Base-by-base conservation (phyloP, 2,113 vertebrate genomes). In the Nansenia antarctica region DNA sequence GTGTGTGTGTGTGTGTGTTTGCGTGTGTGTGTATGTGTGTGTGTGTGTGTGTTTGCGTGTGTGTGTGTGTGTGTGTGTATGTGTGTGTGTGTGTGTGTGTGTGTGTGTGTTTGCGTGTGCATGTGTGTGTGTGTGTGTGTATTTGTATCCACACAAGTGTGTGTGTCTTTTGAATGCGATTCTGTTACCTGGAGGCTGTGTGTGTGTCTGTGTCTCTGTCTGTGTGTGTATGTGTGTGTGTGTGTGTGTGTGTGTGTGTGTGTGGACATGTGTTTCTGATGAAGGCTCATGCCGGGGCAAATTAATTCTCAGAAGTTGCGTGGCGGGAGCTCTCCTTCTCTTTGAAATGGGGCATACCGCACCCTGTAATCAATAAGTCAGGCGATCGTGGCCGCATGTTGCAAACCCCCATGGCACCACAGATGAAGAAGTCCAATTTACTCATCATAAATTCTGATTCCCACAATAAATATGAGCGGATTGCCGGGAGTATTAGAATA, bases 311-410 rank as follows among this genome's bases (percentile, higher is more conserved):
- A 90, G 90, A 93, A 92, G 91, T 92, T 91, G 88, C 89, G 69
- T 88, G 88, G 89, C 79, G 78, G 91, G 88, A 88, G 86, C 91
- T 90, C 90, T 86, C 86, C 90, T 87, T 91, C 88, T 76, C 91
- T 93, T 93, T 93, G 91, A 93, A 93, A 93, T 87, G 88, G 91
- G 91, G 90, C 90, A 91, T 89, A 89, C 5, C 81, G 82, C 89
- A 87, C 88, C 89, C 89, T 90, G 89, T 92, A 92, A 93, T 93
- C 92, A 93, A 93, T 93, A 92, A 90, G 91, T 92, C 90, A 92
- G 89, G 88, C 91, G 86, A 92, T 91, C 91, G 8, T 12, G 8
- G 14, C 54, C 83, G 86, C 85, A 90, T 89, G 87, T 82, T 86
- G 86, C 89, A 87, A 86, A 73, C 84, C 84, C 90, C 88, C 81